phyloP scores from a whole-genome alignment of 2,888 invertebrate genomes.

The Tholera decimalis region DNA sequence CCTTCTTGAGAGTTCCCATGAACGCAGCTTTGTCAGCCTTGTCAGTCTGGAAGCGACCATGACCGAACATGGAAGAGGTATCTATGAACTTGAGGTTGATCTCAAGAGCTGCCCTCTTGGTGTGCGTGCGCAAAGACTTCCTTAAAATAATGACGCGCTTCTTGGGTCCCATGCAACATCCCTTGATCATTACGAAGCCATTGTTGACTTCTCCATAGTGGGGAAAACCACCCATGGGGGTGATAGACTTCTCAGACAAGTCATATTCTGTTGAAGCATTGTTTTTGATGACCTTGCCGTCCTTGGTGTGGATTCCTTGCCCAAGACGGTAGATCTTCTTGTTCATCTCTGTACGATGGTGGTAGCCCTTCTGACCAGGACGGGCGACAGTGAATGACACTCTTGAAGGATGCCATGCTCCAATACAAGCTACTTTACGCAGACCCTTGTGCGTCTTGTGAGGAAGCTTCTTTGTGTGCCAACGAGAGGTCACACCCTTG shows the following conservation, averaged over 20 bases:
- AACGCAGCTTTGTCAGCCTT: constrained; percentile 98
- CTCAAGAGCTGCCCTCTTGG: constrained; percentile 98
- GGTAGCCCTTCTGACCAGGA: constrained; percentile 99
- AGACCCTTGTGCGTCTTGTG: constrained; percentile 99
- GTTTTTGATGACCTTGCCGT: constrained; percentile 98
- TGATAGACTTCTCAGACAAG: constrained; percentile 98
- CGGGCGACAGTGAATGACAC: constrained; percentile 99
- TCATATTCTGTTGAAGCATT: constrained; percentile 99
- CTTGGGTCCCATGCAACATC: constrained; percentile 98
- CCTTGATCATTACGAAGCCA: constrained; percentile 99
- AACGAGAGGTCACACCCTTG: constrained; percentile 99
- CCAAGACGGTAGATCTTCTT: constrained; percentile 99
- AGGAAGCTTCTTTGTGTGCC: constrained; percentile 99
- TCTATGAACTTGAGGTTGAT: constrained; percentile 99
- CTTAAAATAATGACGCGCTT: constrained; percentile 99
- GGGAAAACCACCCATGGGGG: constrained; percentile 99
- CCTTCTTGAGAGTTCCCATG: constrained; percentile 99
- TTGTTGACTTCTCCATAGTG: constrained; percentile 99
- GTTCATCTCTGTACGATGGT: constrained; percentile 99
- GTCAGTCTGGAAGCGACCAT: constrained; percentile 99
- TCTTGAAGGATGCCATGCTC: constrained; percentile 99
- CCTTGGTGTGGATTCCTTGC: constrained; percentile 95
- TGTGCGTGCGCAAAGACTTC: constrained; percentile 98
- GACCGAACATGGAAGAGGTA: constrained; percentile 99
- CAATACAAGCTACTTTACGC: constrained; percentile 99